These are phyloP conservation scores for Drosophila insularis DNA, from an alignment of 1,140 invertebrate species.

Conservation along the genomic window DNA sequence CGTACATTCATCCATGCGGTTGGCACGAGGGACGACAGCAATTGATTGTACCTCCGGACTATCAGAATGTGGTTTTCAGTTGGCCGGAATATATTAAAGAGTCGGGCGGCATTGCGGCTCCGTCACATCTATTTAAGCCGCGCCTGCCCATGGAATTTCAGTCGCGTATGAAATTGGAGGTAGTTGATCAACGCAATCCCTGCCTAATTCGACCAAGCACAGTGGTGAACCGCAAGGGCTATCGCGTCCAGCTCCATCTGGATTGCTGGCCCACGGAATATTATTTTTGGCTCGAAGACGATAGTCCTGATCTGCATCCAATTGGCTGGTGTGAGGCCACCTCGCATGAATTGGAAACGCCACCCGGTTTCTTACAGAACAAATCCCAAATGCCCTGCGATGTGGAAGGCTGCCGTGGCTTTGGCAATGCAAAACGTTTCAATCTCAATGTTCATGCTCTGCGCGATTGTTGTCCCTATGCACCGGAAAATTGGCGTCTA, in stretches of 20 bases:
- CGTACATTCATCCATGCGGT: constrained; percentile 96
- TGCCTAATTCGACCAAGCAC: constrained; percentile 93
- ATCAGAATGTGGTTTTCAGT: constrained; percentile 86
- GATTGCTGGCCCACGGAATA: constrained; percentile 95
- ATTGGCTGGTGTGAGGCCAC: constrained; percentile 95
- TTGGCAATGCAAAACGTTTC: constrained; percentile 90
- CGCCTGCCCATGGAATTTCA: constrained; percentile 91
- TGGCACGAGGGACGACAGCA: constrained; percentile 94
- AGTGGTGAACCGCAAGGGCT: constrained; percentile 89
- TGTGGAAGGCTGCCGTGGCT: constrained; percentile 90
- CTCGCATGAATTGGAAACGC: constrained; percentile 92
- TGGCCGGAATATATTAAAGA: constrained; percentile 92
- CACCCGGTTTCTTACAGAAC: constrained; percentile 83
- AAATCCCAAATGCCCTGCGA: constrained; percentile 84
- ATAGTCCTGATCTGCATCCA: constrained; percentile 95
- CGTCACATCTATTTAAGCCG: constrained; percentile 92
- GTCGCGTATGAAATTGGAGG: constrained; percentile 94
- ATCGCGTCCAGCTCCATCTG: constrained; percentile 92
- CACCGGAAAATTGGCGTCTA: constrained; percentile 74
- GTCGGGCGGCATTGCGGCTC: constrained; percentile 90
- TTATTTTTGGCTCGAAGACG: constrained; percentile 95
- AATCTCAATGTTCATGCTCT: constrained; percentile 90
- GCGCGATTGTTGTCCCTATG: constrained; percentile 93
- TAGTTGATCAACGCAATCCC: constrained; percentile 91
- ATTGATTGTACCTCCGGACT: constrained; percentile 92